phyloP scores from a whole-genome alignment of 1,140 invertebrate genomes.

The Diorhabda carinulata region DNA sequence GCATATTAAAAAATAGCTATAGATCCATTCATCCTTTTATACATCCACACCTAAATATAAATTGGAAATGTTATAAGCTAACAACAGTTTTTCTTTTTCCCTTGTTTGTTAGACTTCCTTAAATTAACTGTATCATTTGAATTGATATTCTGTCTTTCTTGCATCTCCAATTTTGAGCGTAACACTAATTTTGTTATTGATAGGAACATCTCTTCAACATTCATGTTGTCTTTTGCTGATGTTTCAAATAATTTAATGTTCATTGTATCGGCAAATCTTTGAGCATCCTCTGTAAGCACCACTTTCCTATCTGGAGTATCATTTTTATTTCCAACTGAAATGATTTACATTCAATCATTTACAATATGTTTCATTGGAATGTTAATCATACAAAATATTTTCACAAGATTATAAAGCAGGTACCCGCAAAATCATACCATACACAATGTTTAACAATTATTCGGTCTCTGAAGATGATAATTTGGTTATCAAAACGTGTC shows the following conservation, averaged over 20 bases:
- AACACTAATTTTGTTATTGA: constrained; percentile 64
- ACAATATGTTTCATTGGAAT: background rate
- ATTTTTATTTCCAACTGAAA: constrained; percentile 97
- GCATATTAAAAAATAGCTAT: background rate
- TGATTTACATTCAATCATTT: background rate
- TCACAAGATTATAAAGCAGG: no score
- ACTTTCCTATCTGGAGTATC: constrained; percentile 96
- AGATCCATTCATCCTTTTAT: background rate
- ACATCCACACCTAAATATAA: background rate
- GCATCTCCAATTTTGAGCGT: constrained; percentile 58
- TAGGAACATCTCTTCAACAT: constrained; percentile 92
- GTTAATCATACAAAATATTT: no score
- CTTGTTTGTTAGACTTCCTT: constrained; percentile 52
- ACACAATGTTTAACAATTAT: no score
- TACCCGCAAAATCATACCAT: no score
- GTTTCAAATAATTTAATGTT: constrained; percentile 96
- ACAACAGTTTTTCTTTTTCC: constrained; percentile 47
- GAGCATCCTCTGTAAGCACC: constrained; percentile 93
- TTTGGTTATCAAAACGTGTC: no score
- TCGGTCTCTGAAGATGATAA: no score
- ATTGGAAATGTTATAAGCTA: constrained; percentile 21
- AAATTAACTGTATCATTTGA: constrained; percentile 55
- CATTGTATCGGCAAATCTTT: constrained; percentile 96
- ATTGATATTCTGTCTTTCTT: constrained; percentile 56
- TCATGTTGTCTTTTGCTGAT: constrained; percentile 97